Conservation (phyloP, 2,797 vertebrate species). For the Xenops minutus region DNA sequence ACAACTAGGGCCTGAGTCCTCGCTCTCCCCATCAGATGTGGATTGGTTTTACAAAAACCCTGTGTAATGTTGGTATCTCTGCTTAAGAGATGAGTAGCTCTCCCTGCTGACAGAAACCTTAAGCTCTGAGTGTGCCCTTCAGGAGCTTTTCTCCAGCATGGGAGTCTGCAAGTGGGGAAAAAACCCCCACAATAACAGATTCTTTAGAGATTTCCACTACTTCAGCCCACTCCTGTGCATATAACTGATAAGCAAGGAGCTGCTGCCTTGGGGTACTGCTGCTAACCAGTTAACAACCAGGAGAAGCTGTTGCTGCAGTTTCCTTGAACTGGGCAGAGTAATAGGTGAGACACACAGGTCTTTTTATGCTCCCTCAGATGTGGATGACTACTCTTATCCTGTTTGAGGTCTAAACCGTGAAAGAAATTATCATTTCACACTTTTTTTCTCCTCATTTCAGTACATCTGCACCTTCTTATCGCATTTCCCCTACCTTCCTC, state of each 20-base stretch:
- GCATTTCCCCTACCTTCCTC: background rate
- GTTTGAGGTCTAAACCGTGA: background rate
- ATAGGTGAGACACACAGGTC: background rate
- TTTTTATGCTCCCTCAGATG: background rate
- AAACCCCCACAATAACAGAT: background rate
- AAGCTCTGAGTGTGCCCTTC: background rate
- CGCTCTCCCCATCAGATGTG: background rate
- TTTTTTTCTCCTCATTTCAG: background rate
- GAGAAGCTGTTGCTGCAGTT: background rate
- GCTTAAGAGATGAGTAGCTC: background rate
- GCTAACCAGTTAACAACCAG: background rate
- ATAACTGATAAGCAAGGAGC: background rate
- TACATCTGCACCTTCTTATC: background rate
- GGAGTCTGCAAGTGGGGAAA: background rate
- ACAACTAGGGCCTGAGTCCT: background rate
- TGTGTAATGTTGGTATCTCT: background rate
- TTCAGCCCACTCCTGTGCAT: background rate
- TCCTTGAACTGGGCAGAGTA: background rate
- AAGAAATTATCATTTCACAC: background rate
- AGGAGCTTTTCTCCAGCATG: background rate
- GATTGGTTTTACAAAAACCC: background rate
- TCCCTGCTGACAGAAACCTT: background rate
- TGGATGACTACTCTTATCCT: background rate
- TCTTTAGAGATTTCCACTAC: background rate
- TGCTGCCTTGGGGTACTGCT: background rate